A percentile compares a stretch with the other conserved stretches of the same genome.
Conservation (phyloP, 2,888 invertebrate genomes). For the Cylindroiulus punctatus region DNA sequence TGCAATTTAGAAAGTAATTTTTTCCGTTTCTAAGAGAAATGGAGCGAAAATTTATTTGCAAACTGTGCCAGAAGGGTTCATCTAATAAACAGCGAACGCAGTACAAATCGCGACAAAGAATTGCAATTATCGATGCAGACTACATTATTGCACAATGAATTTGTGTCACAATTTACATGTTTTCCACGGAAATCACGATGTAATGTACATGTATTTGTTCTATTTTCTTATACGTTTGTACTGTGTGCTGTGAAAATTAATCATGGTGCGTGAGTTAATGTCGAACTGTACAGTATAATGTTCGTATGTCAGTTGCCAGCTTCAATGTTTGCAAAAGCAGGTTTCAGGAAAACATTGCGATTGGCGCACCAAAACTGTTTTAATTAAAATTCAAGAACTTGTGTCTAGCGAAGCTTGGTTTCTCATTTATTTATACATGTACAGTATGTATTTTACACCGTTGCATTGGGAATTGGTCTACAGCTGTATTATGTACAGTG, state of each 20-base stretch:
- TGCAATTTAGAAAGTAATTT: conserved; percentile 36
- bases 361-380: background rate
- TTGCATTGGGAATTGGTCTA: no score
- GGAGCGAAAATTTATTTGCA: background rate
- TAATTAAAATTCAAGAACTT: background rate
- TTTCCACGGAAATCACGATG: background rate
- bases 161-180: background rate
- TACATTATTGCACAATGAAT: background rate
- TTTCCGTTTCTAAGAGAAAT: background rate
- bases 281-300: background rate
- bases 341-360: background rate
- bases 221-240: conserved; percentile 15
- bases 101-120: background rate
- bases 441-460: no score
- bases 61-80: background rate
- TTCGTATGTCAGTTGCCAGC: no score
- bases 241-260: background rate
- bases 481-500: no score
- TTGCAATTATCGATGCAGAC: background rate
- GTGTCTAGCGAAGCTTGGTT: background rate
- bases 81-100: background rate
- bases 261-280: background rate
- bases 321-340: background rate
- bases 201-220: no score
- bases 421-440: no score